Percentiles rank a stretch among this genome's conserved stretches.
Evolutionary conservation across 2,113 vertebrate genomes (phyloP).

Genomic region (Porphyrio hochstetteri): DNA sequence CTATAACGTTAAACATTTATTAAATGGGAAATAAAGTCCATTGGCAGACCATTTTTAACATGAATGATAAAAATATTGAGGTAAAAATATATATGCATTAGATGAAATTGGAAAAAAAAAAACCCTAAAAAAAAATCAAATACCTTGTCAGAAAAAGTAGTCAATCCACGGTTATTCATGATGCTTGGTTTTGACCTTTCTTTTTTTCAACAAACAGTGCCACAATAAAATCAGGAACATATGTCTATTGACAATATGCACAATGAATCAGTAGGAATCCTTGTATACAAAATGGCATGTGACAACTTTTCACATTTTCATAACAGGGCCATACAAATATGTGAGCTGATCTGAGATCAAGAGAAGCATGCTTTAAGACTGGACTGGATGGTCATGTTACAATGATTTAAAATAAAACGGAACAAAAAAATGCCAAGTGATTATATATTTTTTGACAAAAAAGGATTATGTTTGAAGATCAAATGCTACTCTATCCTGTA

Average conservation of each 20-base stretch:
- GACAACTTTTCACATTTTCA: conserved; percentile 48
- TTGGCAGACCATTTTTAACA: conserved; percentile 12
- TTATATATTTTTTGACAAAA: background rate
- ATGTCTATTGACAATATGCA: background rate
- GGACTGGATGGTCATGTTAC: background rate
- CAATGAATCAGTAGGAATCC: conserved; percentile 24
- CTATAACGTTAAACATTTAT: conserved; percentile 17
- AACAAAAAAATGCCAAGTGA: background rate
- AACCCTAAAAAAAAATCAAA: background rate
- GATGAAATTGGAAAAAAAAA: background rate
- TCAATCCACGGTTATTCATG: conserved; percentile 48
- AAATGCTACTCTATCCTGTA: background rate
- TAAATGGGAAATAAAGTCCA: conserved; percentile 35
- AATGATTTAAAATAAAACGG: background rate
- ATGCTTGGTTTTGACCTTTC: conserved; percentile 24
- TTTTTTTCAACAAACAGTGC: conserved; percentile 41
- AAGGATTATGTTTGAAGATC: background rate
- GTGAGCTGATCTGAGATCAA: background rate
- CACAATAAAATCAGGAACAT: conserved; percentile 3
- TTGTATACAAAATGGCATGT: background rate
- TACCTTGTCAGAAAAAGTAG: conserved; percentile 52
- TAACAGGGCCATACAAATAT: background rate
- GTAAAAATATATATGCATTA: conserved; percentile 35
- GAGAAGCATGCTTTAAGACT: background rate
- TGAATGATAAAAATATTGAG: conserved; percentile 33